Evolutionary conservation across 2,113 vertebrate species (phyloP).

Genomic region (Erinaceus europaeus): DNA sequence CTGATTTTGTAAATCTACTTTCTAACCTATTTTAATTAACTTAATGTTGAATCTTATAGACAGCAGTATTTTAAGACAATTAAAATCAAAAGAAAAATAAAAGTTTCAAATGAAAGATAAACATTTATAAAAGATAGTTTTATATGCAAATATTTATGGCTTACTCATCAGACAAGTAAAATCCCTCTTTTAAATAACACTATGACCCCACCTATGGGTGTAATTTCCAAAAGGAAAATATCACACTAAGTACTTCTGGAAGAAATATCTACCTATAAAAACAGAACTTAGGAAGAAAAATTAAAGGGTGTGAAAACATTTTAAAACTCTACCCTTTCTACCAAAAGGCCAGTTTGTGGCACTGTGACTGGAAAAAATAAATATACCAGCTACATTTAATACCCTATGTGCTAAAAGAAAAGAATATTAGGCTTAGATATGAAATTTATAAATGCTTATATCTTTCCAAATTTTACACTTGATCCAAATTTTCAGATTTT

Average conservation of each 20-base stretch:
- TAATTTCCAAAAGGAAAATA: constrained; percentile 58
- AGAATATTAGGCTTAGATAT: constrained; percentile 3
- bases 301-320: constrained; percentile 55
- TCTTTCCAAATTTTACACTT: constrained; percentile 26
- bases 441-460: constrained; percentile 14
- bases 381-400: constrained; percentile 20
- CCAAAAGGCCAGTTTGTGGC: constrained; percentile 19
- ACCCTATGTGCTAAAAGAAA: constrained; percentile 6
- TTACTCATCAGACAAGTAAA: constrained; percentile 53
- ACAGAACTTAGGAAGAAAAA: constrained; percentile 45
- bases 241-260: background rate
- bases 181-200: constrained; percentile 32
- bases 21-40: constrained; percentile 7
- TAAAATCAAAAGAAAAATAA: background rate
- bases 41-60: background rate
- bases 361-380: constrained; percentile 34
- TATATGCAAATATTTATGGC: constrained; percentile 56
- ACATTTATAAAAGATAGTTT: constrained; percentile 50
- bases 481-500: background rate
- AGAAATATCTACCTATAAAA: constrained; percentile 51
- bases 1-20: background rate
- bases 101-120: constrained; percentile 66
- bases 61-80: background rate
- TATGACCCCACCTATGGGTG: constrained; percentile 60
- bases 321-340: background rate